Conservation (phyloP, 2,113 vertebrate species). For the Eptatretus burgeri region DNA sequence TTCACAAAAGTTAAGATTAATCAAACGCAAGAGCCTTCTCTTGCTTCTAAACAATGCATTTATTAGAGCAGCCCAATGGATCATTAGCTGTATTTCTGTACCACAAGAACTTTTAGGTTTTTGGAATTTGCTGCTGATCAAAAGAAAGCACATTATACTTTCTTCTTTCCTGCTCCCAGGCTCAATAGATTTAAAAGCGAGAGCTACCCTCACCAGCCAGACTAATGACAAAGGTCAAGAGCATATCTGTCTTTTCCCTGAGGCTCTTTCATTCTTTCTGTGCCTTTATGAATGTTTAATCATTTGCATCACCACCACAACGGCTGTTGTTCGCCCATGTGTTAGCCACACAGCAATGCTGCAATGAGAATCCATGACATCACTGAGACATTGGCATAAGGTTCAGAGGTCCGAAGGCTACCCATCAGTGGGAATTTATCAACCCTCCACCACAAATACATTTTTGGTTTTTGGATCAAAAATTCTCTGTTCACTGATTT, state of each 20-base stretch:
- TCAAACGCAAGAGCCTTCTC: too few species aligned
- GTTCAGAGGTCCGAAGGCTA: background rate
- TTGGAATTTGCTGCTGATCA: too few species aligned
- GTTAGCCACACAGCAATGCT: background rate
- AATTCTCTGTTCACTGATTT: too few species aligned
- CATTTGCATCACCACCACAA: background rate
- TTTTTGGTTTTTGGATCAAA: too few species aligned
- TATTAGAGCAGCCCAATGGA: too few species aligned
- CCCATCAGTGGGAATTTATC: background rate
- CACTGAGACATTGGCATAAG: background rate
- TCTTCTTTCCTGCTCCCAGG: too few species aligned
- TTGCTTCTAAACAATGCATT: too few species aligned
- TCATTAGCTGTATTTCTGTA: too few species aligned
- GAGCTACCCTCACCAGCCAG: background rate
- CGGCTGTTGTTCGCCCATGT: background rate
- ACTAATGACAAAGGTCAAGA: slow-evolving; percentile 2
- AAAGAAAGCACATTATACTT: too few species aligned
- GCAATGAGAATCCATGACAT: slow-evolving; percentile 1
- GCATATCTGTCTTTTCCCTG: background rate
- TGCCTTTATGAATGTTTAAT: slow-evolving; percentile 4
- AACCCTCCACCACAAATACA: background rate
- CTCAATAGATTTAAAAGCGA: too few species aligned
- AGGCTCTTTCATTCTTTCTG: background rate
- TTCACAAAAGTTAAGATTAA: too few species aligned
- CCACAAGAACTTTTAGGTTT: too few species aligned